Evolutionary conservation across 2,888 invertebrate genomes (phyloP).

Genomic region (Sarcophaga variegata): DNA sequence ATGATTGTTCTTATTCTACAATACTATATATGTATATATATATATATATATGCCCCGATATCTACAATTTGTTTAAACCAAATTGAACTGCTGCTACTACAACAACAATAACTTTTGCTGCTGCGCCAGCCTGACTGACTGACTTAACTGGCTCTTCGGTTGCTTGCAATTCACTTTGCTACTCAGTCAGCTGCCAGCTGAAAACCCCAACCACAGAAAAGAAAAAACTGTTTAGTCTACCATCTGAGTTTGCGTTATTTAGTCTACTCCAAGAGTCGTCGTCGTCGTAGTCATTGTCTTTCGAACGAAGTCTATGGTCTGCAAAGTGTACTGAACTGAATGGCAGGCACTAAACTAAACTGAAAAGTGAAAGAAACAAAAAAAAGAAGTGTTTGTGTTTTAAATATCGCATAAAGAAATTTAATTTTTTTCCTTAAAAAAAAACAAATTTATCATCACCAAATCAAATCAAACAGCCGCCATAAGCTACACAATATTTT

Average conservation of each 20-base stretch:
- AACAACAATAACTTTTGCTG: not conserved
- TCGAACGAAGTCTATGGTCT: slow-evolving; percentile 52
- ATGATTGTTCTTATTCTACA: not conserved
- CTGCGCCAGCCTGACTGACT: not conserved
- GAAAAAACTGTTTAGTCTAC: slow-evolving; percentile 50
- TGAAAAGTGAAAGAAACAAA: not conserved
- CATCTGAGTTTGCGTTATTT: slow-evolving; percentile 58
- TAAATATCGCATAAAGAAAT: slow-evolving; percentile 18
- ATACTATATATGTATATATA: not conserved
- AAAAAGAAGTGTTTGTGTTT: slow-evolving; percentile 54
- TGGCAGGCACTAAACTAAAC: slow-evolving; percentile 7
- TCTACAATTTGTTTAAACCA: not conserved
- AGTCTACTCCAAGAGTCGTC: slow-evolving; percentile 42
- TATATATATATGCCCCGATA: too few relatives aligned
- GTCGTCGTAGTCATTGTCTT: not conserved
- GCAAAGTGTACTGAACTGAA: slow-evolving; percentile 59
- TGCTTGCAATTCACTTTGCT: slow-evolving; percentile 49
- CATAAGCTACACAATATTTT: slow-evolving; percentile 15
- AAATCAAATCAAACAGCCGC: not conserved
- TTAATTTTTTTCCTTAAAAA: not conserved
- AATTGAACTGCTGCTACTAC: not conserved
- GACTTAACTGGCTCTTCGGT: not conserved
- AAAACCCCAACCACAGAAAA: slow-evolving; percentile 15
- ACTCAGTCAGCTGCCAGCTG: too few relatives aligned
- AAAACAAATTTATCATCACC: not conserved